Evolutionary conservation across 2,888 invertebrate species (phyloP).

Genomic region (Mythimna lalbum): DNA sequence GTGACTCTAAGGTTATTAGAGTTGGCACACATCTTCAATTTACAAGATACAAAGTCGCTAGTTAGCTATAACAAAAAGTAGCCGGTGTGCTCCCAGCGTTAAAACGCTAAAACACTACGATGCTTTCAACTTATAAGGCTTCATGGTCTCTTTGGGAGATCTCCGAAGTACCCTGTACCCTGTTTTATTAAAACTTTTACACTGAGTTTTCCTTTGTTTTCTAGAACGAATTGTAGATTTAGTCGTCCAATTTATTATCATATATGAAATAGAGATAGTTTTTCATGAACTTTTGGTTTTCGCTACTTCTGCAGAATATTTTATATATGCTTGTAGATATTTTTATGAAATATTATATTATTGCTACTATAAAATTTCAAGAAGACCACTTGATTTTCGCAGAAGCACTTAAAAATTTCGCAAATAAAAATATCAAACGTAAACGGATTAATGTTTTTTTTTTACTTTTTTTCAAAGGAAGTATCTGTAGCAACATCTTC

Average conservation of each 20-base stretch:
- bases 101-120: conserved; percentile 58
- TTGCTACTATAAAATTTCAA: conserved; percentile 9
- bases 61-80: background rate
- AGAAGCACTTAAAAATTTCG: background rate
- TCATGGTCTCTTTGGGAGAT: conserved; percentile 68
- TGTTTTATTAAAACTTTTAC: conserved; percentile 72
- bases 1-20: background rate
- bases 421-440: background rate
- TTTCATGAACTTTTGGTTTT: conserved; percentile 21
- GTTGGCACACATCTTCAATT: background rate
- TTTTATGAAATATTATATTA: background rate
- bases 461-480: no score
- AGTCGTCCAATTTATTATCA: conserved; percentile 37
- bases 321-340: background rate
- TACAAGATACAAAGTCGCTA: background rate
- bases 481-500: no score
- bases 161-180: conserved; percentile 54
- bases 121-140: conserved; percentile 69
- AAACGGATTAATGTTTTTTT: no score
- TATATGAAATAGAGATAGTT: conserved; percentile 10
- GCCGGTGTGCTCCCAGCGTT: conserved; percentile 16
- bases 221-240: conserved; percentile 46
- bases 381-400: background rate
- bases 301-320: background rate
- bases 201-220: conserved; percentile 51